Conservation (phyloP, 2,888 invertebrate species). For the Caenorhabditis sp. region DNA sequence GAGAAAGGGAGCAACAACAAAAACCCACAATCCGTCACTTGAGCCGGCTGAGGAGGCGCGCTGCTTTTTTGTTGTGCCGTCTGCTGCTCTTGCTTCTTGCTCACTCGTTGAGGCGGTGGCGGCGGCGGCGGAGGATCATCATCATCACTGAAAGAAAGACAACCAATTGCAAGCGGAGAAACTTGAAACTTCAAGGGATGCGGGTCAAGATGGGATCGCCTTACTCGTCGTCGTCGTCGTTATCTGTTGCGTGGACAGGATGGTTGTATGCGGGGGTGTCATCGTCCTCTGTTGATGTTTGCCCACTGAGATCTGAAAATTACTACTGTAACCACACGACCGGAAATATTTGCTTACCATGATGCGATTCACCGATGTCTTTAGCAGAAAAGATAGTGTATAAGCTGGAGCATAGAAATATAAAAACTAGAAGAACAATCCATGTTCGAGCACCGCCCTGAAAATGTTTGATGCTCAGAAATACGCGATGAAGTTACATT, state of each 20-base stretch:
- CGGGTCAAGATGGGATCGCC: slow-evolving; percentile 4
- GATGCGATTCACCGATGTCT: slow-evolving; percentile 58
- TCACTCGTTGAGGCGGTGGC: slow-evolving; percentile 19
- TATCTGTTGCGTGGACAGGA: neutral
- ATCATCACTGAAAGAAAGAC: slow-evolving; percentile 39
- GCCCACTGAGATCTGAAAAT: slow-evolving; percentile 35
- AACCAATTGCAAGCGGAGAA: slow-evolving; percentile 14
- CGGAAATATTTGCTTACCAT: too few relatives aligned
- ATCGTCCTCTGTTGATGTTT: slow-evolving; percentile 26
- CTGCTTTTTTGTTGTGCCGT: slow-evolving; percentile 34
- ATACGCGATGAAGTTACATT: too few relatives aligned
- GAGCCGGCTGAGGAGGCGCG: slow-evolving; percentile 24
- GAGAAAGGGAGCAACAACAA: too few relatives aligned
- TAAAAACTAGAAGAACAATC: slow-evolving; percentile 77
- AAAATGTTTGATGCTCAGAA: neutral
- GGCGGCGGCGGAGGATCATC: slow-evolving; percentile 25
- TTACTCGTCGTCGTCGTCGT: slow-evolving; percentile 50
- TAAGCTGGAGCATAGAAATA: slow-evolving; percentile 74
- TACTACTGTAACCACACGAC: neutral
- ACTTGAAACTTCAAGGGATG: slow-evolving; percentile 16
- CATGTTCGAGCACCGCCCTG: slow-evolving; percentile 75
- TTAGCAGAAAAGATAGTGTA: slow-evolving; percentile 76
- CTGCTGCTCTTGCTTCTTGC: slow-evolving; percentile 40
- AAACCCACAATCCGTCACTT: slow-evolving; percentile 46
- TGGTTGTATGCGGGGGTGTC: slow-evolving; percentile 17